Conservation (phyloP, 1,140 invertebrate species). For the Drosophila arawakana region DNA sequence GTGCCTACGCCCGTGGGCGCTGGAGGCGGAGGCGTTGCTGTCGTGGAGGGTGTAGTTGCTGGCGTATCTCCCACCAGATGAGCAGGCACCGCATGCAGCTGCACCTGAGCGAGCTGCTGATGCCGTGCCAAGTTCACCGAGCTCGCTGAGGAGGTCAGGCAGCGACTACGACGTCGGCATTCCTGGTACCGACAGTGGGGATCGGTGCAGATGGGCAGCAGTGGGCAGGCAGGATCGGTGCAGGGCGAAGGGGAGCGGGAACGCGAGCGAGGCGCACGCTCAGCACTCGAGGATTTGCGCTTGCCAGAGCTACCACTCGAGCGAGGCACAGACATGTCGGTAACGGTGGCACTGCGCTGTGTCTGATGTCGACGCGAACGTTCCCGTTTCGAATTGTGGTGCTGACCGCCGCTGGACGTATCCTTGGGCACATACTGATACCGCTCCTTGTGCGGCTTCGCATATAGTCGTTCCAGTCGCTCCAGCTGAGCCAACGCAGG, state of each 20-base stretch:
- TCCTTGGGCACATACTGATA: slow-evolving; percentile 83
- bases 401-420: slow-evolving; percentile 27
- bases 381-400: slow-evolving; percentile 66
- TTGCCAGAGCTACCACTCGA: slow-evolving; percentile 22
- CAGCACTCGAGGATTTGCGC: slow-evolving; percentile 82
- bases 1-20: slow-evolving; percentile 1
- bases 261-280: slow-evolving; percentile 74
- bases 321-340: slow-evolving; percentile 78
- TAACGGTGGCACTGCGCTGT: slow-evolving; percentile 82
- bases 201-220: slow-evolving; percentile 84
- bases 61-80: slow-evolving; percentile 68
- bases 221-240: slow-evolving; percentile 80
- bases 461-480: slow-evolving; percentile 75
- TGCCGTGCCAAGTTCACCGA: slow-evolving; percentile 76
- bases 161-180: slow-evolving; percentile 61
- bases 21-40: slow-evolving; percentile 67
- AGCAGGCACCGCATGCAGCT: slow-evolving; percentile 78
- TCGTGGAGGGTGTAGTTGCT: slow-evolving; percentile 73
- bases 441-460: slow-evolving; percentile 81
- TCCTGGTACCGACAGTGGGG: slow-evolving; percentile 81
- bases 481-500: slow-evolving; percentile 14
- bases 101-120: slow-evolving; percentile 78
- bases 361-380: slow-evolving; percentile 83
- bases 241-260: slow-evolving; percentile 79
- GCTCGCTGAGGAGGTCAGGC: slow-evolving; percentile 70